phyloP scores from a whole-genome alignment of 2,797 vertebrate genomes.

The Sphaeramia orbicularis region DNA sequence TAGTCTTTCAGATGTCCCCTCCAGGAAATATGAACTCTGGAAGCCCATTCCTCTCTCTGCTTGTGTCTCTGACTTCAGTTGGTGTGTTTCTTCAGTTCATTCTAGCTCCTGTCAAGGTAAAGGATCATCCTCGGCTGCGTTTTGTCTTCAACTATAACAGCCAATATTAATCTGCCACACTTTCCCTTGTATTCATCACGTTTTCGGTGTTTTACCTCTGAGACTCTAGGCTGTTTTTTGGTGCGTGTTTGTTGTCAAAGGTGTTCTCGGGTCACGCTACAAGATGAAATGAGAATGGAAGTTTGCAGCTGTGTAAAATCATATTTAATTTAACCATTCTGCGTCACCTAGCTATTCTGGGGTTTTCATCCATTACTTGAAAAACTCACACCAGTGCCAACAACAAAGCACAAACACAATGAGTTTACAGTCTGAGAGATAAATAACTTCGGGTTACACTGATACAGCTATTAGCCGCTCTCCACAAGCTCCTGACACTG shows the following conservation, averaged over 20 bases:
- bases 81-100: constrained; percentile 24
- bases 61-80: constrained; percentile 17
- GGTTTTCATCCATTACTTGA: constrained; percentile 12
- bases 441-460: constrained; percentile 31
- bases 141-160: constrained; percentile 12
- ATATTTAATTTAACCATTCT: constrained; percentile 54
- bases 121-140: constrained; percentile 24
- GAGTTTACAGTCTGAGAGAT: constrained; percentile 22
- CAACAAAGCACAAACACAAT: background rate
- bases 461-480: constrained; percentile 45
- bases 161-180: constrained; percentile 45
- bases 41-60: constrained; percentile 15
- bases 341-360: constrained; percentile 37
- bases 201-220: background rate
- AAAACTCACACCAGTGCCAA: background rate
- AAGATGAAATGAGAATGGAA: constrained; percentile 29
- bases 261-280: constrained; percentile 19
- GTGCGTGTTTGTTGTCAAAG: constrained; percentile 10
- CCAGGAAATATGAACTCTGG: constrained; percentile 11
- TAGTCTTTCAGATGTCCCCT: constrained; percentile 7
- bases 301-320: constrained; percentile 35
- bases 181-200: constrained; percentile 25
- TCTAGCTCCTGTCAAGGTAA: constrained; percentile 32
- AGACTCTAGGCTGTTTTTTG: constrained; percentile 21
- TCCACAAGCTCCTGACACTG: constrained; percentile 50